These are phyloP conservation scores for Astyanax mexicanus DNA, from an alignment of 2,797 vertebrate genomes.

Conservation along the genomic window DNA sequence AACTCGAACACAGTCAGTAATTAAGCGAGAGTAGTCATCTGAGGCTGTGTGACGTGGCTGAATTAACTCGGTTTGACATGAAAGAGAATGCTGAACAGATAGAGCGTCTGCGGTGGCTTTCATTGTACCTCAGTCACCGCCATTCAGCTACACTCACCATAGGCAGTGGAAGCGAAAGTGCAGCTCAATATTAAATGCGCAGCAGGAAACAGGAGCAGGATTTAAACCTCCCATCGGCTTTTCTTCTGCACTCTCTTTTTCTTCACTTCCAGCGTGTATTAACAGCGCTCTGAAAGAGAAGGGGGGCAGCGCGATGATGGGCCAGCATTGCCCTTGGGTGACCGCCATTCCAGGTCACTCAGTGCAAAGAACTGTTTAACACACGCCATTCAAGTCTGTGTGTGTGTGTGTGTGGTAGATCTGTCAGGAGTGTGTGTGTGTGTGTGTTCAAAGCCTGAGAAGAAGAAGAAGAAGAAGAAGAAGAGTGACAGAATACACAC, in stretches of 20 bases:
- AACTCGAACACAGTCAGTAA: conserved; percentile 48
- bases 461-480: too few species aligned
- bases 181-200: conserved; percentile 46
- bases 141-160: not conserved
- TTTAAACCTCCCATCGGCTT: conserved; percentile 17
- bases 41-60: not conserved
- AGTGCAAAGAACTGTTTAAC: not conserved
- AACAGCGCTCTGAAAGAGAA: conserved; percentile 18
- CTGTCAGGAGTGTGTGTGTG: not conserved
- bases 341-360: not conserved
- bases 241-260: conserved; percentile 3
- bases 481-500: too few species aligned
- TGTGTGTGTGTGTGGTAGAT: too few species aligned
- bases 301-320: not conserved
- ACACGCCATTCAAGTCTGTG: not conserved
- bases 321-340: not conserved
- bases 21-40: conserved; percentile 37
- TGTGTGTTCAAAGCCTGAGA: not conserved
- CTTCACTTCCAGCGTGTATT: not conserved
- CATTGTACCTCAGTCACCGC: conserved; percentile 6
- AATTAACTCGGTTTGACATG: conserved; percentile 37
- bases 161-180: conserved; percentile 21
- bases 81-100: not conserved
- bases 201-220: conserved; percentile 9
- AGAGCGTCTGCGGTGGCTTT: not conserved